Evolutionary conservation across 2,888 invertebrate genomes (phyloP).

Genomic region (Amphipoea lucens): DNA sequence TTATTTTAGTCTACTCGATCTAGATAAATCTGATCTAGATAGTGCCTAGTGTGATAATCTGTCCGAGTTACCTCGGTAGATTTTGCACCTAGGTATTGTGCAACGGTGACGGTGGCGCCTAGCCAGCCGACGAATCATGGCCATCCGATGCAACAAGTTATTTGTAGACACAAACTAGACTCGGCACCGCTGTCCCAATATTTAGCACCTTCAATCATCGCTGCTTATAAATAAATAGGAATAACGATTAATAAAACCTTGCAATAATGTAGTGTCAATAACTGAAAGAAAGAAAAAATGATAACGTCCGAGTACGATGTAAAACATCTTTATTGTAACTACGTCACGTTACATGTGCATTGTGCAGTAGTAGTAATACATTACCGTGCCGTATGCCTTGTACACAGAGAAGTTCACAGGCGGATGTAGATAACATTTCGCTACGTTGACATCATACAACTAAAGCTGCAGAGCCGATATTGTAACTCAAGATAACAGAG

Average conservation of each 20-base stretch:
- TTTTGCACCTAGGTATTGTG: slow-evolving; percentile 67
- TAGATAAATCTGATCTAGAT: slow-evolving; percentile 45
- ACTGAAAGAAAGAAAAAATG: not conserved
- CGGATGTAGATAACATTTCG: slow-evolving; percentile 87
- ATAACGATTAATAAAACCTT: not conserved
- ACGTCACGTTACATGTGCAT: slow-evolving; percentile 27
- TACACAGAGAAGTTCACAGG: slow-evolving; percentile 72
- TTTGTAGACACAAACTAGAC: slow-evolving; percentile 71
- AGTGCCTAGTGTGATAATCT: slow-evolving; percentile 44
- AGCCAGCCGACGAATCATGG: slow-evolving; percentile 76
- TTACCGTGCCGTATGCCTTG: slow-evolving; percentile 65
- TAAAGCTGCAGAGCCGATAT: slow-evolving; percentile 66
- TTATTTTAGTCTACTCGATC: slow-evolving; percentile 45
- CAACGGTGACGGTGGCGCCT: slow-evolving; percentile 77
- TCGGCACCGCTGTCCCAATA: slow-evolving; percentile 52
- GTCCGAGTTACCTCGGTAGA: slow-evolving; percentile 46
- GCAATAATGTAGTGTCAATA: slow-evolving; percentile 3
- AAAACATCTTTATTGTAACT: slow-evolving; percentile 10
- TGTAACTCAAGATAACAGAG: slow-evolving; percentile 60
- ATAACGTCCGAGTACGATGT: slow-evolving; percentile 5
- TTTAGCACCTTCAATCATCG: slow-evolving; percentile 41
- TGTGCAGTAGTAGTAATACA: slow-evolving; percentile 43
- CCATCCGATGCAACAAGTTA: slow-evolving; percentile 76
- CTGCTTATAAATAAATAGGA: slow-evolving; percentile 10
- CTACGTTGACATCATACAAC: slow-evolving; percentile 80